Base-by-base conservation (phyloP, 2,797 vertebrate genomes). In the Vipera latastei region DNA sequence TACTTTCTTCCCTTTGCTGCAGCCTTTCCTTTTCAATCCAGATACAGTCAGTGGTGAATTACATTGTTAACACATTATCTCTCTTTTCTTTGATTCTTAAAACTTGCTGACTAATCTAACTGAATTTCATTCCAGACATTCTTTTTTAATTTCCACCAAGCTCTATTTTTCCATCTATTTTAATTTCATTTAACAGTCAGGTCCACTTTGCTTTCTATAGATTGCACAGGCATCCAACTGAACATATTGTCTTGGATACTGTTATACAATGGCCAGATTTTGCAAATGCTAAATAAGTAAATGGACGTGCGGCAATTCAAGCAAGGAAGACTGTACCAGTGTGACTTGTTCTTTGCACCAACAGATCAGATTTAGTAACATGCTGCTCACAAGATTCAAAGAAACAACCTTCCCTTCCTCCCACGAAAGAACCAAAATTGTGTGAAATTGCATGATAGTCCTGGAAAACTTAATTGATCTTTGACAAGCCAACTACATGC, bases 121-220 rank as follows among this genome's bases (percentile, higher is more conserved):
- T 90, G 14, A 55, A 89, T 90, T 93, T 91, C 87, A 61, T 44
- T 92, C 89, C n/a, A 51, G 65, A 60, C 83, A 13, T 51, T 5
- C 61, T n/a, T 57, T 51, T 28, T 16, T 60, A 88, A 60, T 78
- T 14, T 91, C 44, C 59, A 91, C 89, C 89, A 91, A 89, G 93
- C 90, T 53, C 85, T 89, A 88, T 48, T 89, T 61, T 85, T 93
- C 60, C 60, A 26, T 14, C 22, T 89, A 89, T 53, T 63, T 26
- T 20, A 20, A 38, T 51, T 53, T 55, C 25, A 63, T 63, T 65
- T 69, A 65, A 53, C 16, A 87, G 12, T 2, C 9, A 32, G 12
- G 28, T 51, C 61, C 44, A 57, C 26, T 56, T 44, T 73, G 73
- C 16, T 28, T 26, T 90, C 53, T 59, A 38, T 57, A 12, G 28